Evolutionary conservation across 2,113 vertebrate genomes (phyloP).

Genomic region (Actenoides hombroni): DNA sequence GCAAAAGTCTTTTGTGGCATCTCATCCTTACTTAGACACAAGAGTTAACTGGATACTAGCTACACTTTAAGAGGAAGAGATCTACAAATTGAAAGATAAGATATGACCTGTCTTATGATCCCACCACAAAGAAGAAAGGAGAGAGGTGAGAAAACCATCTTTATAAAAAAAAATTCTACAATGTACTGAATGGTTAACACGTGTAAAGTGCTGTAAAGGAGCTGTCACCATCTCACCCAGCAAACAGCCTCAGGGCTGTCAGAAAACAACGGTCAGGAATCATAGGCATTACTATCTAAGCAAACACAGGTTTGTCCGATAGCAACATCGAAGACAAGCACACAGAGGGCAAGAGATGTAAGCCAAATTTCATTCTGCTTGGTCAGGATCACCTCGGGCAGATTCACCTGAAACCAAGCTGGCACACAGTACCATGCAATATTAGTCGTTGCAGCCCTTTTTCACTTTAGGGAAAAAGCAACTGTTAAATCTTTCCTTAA

Average conservation of each 20-base stretch:
- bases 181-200: too few relatives aligned
- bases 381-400: background rate
- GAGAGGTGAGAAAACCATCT: background rate
- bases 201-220: background rate
- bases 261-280: background rate
- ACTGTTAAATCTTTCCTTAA: background rate
- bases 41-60: background rate
- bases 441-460: background rate
- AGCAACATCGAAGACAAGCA: background rate
- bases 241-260: background rate
- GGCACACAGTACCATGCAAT: background rate
- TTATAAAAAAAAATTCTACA: background rate
- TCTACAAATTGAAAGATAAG: background rate
- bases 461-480: background rate
- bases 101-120: background rate
- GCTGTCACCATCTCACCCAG: background rate
- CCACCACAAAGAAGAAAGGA: background rate
- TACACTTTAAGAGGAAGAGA: background rate
- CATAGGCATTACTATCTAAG: background rate
- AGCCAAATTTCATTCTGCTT: background rate
- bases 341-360: background rate
- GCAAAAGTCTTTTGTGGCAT: background rate
- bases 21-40: background rate
- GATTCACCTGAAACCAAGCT: background rate
- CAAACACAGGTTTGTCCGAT: background rate